Evolutionary conservation across 2,113 vertebrate species (phyloP).

Genomic region (Grammomys surdaster): DNA sequence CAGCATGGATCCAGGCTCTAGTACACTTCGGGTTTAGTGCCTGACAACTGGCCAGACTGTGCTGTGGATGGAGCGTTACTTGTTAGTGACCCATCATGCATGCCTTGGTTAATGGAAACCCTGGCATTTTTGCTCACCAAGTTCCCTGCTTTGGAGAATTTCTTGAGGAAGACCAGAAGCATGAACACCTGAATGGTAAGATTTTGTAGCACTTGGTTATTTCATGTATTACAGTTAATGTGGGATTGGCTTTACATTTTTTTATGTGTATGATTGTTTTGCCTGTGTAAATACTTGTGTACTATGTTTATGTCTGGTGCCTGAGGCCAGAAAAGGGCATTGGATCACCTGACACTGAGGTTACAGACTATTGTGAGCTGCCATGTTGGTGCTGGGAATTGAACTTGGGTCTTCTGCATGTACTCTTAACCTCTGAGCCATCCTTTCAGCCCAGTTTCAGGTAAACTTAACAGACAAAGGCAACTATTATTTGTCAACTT

Average conservation of each 20-base stretch:
- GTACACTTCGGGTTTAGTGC: neutral
- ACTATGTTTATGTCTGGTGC: neutral
- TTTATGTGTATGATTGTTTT: neutral
- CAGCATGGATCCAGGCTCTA: neutral
- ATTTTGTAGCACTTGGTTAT: constrained; percentile 54
- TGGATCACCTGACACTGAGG: neutral
- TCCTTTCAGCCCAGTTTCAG: neutral
- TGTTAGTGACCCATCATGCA: neutral
- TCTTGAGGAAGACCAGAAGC: constrained; percentile 38
- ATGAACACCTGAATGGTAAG: constrained; percentile 49
- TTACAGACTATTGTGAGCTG: neutral
- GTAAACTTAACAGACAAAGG: neutral
- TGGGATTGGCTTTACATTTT: neutral
- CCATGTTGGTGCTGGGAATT: neutral
- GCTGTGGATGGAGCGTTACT: neutral
- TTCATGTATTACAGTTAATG: neutral
- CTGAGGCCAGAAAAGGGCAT: neutral
- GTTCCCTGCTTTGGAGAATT: constrained; percentile 51
- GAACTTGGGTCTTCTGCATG: neutral
- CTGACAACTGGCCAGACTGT: neutral
- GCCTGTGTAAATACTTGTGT: neutral
- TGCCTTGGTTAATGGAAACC: neutral
- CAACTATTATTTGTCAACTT: neutral
- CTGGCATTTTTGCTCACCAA: neutral
- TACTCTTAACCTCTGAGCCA: neutral